Evolutionary conservation across 2,888 invertebrate genomes (phyloP).

Genomic region (Noctua janthina): DNA sequence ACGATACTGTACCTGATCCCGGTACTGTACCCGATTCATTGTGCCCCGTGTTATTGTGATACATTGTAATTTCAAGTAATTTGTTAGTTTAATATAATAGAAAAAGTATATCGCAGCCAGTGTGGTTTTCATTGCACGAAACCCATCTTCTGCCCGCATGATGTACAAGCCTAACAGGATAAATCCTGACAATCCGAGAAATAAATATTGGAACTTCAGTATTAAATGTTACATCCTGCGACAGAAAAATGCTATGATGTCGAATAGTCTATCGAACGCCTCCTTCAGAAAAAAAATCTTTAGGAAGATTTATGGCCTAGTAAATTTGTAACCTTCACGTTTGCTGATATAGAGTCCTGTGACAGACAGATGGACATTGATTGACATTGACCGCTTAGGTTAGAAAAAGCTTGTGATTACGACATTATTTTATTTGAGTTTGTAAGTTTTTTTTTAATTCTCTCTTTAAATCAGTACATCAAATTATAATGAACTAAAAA

Average conservation of each 20-base stretch:
- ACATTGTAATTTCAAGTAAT: no score
- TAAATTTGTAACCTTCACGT: conserved; percentile 19
- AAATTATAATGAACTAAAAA: neutral
- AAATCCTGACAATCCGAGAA: no score
- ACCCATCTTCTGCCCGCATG: no score
- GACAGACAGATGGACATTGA: neutral
- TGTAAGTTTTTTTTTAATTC: neutral
- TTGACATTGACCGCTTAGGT: conserved; percentile 1
- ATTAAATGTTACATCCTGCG: neutral
- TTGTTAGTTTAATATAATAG: no score
- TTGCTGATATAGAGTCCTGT: neutral
- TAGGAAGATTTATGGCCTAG: conserved; percentile 10
- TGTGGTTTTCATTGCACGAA: no score
- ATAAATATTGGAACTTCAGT: neutral
- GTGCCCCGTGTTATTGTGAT: no score
- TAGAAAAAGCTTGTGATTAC: neutral
- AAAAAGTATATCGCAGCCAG: no score
- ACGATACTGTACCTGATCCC: no score
- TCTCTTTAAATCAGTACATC: neutral
- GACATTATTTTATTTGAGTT: neutral
- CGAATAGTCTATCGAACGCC: neutral
- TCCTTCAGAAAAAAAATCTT: neutral
- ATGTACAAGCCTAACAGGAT: no score
- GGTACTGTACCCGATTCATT: no score
- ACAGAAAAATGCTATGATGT: neutral